Percentiles rank a stretch among this genome's conserved stretches.
Conservation (phyloP, 2,888 invertebrate genomes). For the Limnephilus lunatus region DNA sequence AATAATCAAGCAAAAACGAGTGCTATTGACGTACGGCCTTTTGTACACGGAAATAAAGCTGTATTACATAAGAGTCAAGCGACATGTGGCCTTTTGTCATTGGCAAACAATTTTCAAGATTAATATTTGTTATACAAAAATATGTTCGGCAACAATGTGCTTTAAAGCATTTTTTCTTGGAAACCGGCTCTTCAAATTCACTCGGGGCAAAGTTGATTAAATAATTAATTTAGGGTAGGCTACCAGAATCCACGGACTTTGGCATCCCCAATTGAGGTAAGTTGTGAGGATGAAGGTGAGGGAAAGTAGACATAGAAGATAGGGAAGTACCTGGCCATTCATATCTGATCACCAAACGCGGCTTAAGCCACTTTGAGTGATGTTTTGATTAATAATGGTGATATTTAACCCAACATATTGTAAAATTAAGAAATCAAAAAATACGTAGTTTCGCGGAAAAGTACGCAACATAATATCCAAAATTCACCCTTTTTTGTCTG, state of each 20-base stretch:
- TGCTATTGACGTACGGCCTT: slow-evolving; percentile 25
- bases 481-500: neutral
- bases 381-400: too few species aligned
- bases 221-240: neutral
- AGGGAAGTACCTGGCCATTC: too few species aligned
- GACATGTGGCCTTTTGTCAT: neutral
- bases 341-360: too few species aligned
- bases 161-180: neutral
- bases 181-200: neutral
- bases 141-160: neutral
- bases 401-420: too few species aligned
- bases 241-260: too few species aligned
- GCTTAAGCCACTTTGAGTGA: too few species aligned
- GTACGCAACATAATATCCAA: neutral
- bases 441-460: too few species aligned
- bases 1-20: slow-evolving; percentile 2
- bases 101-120: neutral
- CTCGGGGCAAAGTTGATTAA: neutral
- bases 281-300: too few species aligned
- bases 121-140: neutral
- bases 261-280: too few species aligned
- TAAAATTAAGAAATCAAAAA: too few species aligned
- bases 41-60: slow-evolving; percentile 4
- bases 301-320: too few species aligned
- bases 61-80: neutral